These are phyloP conservation scores for Shinisaurus crocodilurus DNA, from an alignment of 2,113 vertebrate genomes.

Conservation along the genomic window DNA sequence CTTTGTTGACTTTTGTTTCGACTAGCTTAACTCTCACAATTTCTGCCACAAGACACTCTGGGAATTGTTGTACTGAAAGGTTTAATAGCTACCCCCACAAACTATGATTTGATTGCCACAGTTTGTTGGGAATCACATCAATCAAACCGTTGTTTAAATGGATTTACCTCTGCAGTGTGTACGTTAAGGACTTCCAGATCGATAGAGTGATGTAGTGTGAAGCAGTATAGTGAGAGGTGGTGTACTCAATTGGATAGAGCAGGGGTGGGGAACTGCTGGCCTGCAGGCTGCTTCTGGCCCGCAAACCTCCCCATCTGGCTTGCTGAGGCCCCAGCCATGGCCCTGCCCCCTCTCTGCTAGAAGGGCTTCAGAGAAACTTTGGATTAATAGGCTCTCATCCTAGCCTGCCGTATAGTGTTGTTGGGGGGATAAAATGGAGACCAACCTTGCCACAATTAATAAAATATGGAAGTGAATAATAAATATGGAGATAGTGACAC, in stretches of 20 bases:
- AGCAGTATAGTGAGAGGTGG: neutral
- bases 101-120: neutral
- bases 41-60: neutral
- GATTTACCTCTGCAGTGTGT: neutral
- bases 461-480: neutral
- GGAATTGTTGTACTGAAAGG: neutral
- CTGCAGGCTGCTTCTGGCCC: too few species aligned
- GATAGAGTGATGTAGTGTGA: neutral
- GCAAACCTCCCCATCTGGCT: too few species aligned
- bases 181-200: neutral
- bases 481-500: neutral
- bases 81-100: neutral
- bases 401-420: neutral
- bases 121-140: neutral
- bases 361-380: neutral
- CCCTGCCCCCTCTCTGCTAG: too few species aligned
- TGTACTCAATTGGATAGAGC: too few species aligned
- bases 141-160: neutral
- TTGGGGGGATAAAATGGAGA: neutral
- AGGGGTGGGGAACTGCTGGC: too few species aligned
- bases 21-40: neutral
- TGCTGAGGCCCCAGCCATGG: too few species aligned
- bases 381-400: neutral
- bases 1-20: neutral
- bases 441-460: neutral